phyloP scores from a whole-genome alignment of 2,888 invertebrate genomes.

The Erannis defoliaria region DNA sequence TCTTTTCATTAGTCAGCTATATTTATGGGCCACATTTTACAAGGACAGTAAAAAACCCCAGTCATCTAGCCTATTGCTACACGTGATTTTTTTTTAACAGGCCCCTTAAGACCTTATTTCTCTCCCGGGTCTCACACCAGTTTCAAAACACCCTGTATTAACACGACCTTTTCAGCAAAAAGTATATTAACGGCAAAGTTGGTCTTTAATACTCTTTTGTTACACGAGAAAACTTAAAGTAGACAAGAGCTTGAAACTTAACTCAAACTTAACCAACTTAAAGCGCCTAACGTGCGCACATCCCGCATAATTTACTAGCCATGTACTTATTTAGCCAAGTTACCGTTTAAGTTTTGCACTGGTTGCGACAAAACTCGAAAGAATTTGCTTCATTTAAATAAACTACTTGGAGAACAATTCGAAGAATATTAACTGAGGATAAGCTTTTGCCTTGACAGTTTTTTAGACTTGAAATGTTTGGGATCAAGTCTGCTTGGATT shows the following conservation, averaged over 20 bases:
- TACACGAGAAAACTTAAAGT: slow-evolving; percentile 22
- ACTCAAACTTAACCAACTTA: slow-evolving; percentile 47
- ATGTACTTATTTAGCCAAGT: slow-evolving; percentile 47
- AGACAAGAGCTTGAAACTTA: slow-evolving; percentile 47
- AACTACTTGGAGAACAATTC: slow-evolving; percentile 13
- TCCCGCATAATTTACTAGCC: slow-evolving; percentile 58
- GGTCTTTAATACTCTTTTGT: slow-evolving; percentile 13
- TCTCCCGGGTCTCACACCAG: not conserved
- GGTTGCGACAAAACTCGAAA: slow-evolving; percentile 27
- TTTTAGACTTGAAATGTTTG: not conserved
- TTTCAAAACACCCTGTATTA: not conserved
- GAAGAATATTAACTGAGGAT: not conserved
- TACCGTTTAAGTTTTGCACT: slow-evolving; percentile 34
- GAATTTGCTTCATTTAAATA: slow-evolving; percentile 28
- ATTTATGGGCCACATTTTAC: too few species aligned
- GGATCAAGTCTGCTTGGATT: not conserved
- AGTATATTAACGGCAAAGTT: slow-evolving; percentile 11
- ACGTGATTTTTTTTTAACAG: not conserved
- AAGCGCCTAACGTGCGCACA: slow-evolving; percentile 53
- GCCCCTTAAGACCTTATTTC: too few species aligned
- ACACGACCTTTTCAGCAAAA: slow-evolving; percentile 9
- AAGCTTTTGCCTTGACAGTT: not conserved
- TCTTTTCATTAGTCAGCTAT: too few species aligned
- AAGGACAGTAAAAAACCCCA: too few species aligned
- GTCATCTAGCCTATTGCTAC: too few species aligned